phyloP scores from a whole-genome alignment of 2,888 invertebrate genomes.

The Ariolimax columbianus region DNA sequence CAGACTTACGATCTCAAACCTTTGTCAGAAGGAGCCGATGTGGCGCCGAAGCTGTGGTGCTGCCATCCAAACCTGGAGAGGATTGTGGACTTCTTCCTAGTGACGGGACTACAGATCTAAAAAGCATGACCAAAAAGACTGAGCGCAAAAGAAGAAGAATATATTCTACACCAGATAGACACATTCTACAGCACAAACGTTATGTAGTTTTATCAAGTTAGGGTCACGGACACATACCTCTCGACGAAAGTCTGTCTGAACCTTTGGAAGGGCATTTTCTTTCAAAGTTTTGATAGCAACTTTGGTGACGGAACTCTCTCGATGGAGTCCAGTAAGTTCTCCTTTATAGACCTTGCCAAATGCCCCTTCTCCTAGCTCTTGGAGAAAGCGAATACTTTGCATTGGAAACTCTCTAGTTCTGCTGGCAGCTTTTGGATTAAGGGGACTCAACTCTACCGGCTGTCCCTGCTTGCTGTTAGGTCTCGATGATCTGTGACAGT shows the following conservation, averaged over 20 bases:
- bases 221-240: conserved; percentile 80
- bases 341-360: conserved; percentile 98
- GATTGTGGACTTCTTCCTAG: no score
- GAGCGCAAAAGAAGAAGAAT: no score
- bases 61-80: no score
- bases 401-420: conserved; percentile 91
- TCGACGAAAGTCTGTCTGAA: conserved; percentile 92
- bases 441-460: conserved; percentile 72
- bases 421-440: conserved; percentile 76
- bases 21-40: no score
- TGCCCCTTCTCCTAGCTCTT: conserved; percentile 83
- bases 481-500: conserved; percentile 50
- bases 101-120: no score
- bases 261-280: conserved; percentile 93
- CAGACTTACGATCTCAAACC: no score
- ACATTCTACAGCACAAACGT: no score
- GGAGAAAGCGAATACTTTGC: conserved; percentile 83
- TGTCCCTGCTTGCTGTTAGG: conserved; percentile 58
- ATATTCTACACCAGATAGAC: no score
- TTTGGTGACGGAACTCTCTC: conserved; percentile 81
- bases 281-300: conserved; percentile 96
- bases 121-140: no score
- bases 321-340: conserved; percentile 83
- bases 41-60: no score
- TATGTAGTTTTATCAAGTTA: no score